Conservation (phyloP, 2,797 vertebrate species). For the Nyctibius grandis region DNA sequence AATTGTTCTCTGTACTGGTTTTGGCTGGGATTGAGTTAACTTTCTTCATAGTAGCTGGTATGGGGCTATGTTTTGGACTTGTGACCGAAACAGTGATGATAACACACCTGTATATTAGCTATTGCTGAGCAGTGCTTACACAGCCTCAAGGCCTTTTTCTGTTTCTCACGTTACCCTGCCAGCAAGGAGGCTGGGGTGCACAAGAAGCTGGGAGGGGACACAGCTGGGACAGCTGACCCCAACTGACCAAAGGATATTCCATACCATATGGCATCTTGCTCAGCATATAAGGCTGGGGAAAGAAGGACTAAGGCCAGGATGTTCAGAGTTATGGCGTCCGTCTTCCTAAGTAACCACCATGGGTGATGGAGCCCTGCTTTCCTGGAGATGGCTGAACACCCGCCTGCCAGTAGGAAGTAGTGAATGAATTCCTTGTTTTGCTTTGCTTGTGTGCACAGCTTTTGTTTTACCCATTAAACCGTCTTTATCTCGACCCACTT, state of each 20-base stretch:
- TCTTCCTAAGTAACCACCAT: not conserved
- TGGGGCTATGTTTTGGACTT: not conserved
- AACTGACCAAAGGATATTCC: not conserved
- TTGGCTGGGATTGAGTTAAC: not conserved
- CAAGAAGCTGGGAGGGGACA: not conserved
- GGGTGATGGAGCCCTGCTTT: not conserved
- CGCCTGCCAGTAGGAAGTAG: not conserved
- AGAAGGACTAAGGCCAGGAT: not conserved
- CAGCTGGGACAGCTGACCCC: not conserved
- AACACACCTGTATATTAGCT: not conserved
- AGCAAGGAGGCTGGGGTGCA: not conserved
- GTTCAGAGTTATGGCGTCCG: not conserved
- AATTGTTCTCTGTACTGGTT: not conserved
- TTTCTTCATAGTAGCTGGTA: not conserved
- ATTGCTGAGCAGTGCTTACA: not conserved
- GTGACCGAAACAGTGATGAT: not conserved
- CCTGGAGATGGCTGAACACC: not conserved
- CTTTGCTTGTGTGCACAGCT: not conserved
- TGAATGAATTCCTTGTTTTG: not conserved
- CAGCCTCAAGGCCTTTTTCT: not conserved
- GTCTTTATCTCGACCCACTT: not conserved
- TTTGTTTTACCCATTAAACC: not conserved
- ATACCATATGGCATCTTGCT: not conserved
- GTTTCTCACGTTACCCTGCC: not conserved
- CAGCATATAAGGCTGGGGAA: not conserved